phyloP scores from a whole-genome alignment of 2,113 vertebrate genomes.

The Formicarius rufipectus region DNA sequence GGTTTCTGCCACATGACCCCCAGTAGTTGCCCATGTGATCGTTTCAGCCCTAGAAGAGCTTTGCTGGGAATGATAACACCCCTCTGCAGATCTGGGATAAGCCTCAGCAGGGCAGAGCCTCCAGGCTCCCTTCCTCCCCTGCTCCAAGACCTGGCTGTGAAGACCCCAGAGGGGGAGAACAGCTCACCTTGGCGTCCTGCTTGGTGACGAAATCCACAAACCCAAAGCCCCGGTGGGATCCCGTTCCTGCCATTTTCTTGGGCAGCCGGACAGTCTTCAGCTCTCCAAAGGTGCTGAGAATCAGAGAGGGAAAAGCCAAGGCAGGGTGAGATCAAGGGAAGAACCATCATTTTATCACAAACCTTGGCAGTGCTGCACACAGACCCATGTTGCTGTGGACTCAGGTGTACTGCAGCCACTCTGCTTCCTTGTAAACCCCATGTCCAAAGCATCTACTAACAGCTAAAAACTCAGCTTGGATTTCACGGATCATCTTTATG shows the following conservation, averaged over 20 bases:
- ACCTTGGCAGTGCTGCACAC: accelerated
- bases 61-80: neutral
- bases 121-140: neutral
- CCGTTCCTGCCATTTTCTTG: constrained; percentile 88
- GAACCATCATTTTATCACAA: neutral
- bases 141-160: neutral
- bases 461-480: neutral
- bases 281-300: constrained; percentile 91
- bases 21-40: accelerated
- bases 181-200: constrained; percentile 93
- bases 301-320: neutral
- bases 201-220: constrained; percentile 97
- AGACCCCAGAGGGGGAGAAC: neutral
- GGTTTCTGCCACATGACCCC: neutral
- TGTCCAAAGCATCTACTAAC: neutral
- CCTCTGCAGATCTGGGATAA: neutral
- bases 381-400: accelerated
- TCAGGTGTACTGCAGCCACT: neutral
- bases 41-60: neutral
- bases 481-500: neutral
- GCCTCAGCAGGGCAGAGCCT: neutral
- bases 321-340: neutral
- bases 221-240: constrained; percentile 89
- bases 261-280: constrained; percentile 93
- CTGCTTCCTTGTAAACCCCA: neutral